These are phyloP conservation scores for Chunga burmeisteri DNA, from an alignment of 2,113 vertebrate species.

Conservation along the genomic window DNA sequence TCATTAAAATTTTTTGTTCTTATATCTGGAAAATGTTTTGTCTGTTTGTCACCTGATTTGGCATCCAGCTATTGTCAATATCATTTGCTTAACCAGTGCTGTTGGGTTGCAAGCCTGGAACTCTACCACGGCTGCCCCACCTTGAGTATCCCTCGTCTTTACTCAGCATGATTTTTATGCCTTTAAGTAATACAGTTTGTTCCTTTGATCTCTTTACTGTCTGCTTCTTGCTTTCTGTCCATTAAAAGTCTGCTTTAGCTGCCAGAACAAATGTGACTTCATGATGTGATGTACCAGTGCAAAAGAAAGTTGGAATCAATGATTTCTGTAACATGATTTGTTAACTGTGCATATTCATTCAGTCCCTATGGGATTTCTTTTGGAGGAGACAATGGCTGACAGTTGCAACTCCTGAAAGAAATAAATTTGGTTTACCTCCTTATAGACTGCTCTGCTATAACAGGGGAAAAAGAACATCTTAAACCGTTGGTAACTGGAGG, in stretches of 20 bases:
- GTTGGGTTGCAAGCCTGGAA: neutral
- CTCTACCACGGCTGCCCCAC: neutral
- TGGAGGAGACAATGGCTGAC: neutral
- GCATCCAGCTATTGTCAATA: neutral
- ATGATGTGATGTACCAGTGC: neutral
- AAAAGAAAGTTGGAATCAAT: neutral
- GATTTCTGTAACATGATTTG: neutral
- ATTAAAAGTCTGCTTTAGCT: neutral
- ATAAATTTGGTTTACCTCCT: neutral
- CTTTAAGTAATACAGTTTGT: neutral
- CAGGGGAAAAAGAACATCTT: neutral
- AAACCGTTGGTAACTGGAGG: neutral
- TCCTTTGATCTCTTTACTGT: neutral
- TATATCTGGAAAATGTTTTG: neutral
- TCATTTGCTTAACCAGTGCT: neutral
- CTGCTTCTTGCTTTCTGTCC: neutral
- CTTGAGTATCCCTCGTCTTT: neutral
- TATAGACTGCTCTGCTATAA: neutral
- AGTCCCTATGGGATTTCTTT: neutral
- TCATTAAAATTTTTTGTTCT: neutral
- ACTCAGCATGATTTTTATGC: neutral
- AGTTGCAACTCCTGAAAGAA: neutral
- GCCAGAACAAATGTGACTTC: neutral
- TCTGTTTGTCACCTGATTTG: neutral
- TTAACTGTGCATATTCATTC: neutral